A percentile compares a stretch with the other conserved stretches of the same genome.
These are phyloP conservation scores for Protobothrops flavoviridis DNA, from an alignment of 2,113 vertebrate genomes.

Conservation along the genomic window DNA sequence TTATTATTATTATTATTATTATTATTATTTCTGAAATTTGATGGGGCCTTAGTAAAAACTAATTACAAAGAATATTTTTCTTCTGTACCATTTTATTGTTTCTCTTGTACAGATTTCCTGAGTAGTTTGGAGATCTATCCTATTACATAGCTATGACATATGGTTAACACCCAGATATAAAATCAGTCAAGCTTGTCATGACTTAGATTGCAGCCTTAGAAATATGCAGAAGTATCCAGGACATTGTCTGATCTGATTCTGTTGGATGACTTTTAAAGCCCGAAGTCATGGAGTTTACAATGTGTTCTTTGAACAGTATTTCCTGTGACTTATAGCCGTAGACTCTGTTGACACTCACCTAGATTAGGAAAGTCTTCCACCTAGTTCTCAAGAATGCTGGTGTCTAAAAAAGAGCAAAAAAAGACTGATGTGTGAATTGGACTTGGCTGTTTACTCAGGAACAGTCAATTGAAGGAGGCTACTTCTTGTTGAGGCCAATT, in stretches of 20 bases:
- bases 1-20: no score
- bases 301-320: neutral
- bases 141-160: neutral
- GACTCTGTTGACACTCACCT: neutral
- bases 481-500: neutral
- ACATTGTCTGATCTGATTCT: neutral
- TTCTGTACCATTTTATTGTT: neutral
- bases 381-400: neutral
- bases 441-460: neutral
- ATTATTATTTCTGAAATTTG: no score
- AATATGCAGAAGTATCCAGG: neutral
- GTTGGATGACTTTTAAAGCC: neutral
- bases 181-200: neutral
- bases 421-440: neutral
- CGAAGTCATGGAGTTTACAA: neutral
- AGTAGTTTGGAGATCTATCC: neutral
- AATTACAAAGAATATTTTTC: neutral
- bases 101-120: neutral
- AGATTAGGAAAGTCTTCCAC: neutral
- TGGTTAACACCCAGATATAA: neutral
- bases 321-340: neutral
- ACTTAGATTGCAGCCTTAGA: neutral
- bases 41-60: neutral
- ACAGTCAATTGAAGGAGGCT: neutral
- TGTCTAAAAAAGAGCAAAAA: neutral